A percentile compares a stretch with the other conserved stretches of the same genome.
These are phyloP conservation scores for Clarias pachynema DNA, from an alignment of 2,797 vertebrate species.

Conservation along the genomic window DNA sequence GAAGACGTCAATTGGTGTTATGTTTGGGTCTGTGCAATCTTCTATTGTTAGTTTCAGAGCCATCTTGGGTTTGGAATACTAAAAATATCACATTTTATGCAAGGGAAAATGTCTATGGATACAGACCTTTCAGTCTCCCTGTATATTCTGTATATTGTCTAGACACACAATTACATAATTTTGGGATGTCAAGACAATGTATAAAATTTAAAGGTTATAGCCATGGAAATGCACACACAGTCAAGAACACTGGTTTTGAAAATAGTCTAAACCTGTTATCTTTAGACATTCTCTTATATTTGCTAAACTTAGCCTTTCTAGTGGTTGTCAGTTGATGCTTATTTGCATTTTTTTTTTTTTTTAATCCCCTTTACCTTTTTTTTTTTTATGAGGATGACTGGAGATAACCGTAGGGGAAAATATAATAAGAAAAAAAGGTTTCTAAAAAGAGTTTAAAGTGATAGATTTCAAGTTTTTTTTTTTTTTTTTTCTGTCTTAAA, in stretches of 20 bases:
- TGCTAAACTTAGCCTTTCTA: background rate
- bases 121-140: no score
- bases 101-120: no score
- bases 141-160: background rate
- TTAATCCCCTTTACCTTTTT: background rate
- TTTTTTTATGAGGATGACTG: background rate
- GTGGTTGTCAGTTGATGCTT: background rate
- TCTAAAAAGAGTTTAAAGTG: no score
- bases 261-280: conserved; percentile 10
- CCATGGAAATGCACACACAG: background rate
- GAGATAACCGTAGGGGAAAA: background rate
- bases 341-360: background rate
- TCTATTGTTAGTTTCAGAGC: no score
- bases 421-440: background rate
- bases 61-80: no score
- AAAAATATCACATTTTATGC: no score
- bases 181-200: background rate
- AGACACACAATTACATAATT: conserved; percentile 3
- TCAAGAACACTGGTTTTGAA: background rate
- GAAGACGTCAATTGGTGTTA: no score
- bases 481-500: background rate
- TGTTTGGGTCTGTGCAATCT: no score
- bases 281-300: background rate
- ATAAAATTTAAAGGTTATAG: background rate
- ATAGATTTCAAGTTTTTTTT: background rate